phyloP scores from a whole-genome alignment of 2,113 vertebrate genomes.

The Saccopteryx bilineata region DNA sequence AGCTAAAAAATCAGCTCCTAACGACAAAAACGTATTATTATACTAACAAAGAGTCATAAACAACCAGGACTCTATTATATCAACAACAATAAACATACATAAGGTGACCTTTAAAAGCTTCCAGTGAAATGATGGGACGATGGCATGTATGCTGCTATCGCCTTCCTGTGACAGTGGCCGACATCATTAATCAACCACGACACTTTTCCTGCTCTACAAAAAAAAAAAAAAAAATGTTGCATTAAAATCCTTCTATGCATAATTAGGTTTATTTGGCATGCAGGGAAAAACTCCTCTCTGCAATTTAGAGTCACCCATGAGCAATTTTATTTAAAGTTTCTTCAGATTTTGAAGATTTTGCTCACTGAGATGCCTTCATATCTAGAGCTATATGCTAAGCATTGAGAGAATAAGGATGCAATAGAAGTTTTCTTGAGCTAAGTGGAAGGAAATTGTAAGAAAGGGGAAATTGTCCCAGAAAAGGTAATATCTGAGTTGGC shows the following conservation, averaged over 20 bases:
- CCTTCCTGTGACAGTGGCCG: background rate
- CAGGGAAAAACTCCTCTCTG: background rate
- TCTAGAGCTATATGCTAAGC: background rate
- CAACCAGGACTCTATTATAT: background rate
- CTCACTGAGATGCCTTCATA: background rate
- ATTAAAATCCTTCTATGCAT: background rate
- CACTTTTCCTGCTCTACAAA: background rate
- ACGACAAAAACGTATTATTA: background rate
- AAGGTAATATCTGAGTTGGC: background rate
- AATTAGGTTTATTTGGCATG: background rate
- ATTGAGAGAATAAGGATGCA: background rate
- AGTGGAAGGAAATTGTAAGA: background rate
- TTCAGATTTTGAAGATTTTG: background rate
- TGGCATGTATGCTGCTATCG: too few relatives aligned
- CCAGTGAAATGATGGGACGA: background rate
- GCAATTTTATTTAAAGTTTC: background rate
- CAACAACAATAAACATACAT: background rate
- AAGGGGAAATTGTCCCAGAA: background rate
- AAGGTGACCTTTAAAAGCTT: slow-evolving; percentile 10
- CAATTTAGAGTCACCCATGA: background rate
- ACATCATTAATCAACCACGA: background rate
- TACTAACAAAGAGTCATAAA: background rate
- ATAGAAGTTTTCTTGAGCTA: background rate
- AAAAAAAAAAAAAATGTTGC: background rate
- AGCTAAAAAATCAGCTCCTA: background rate